These are phyloP conservation scores for Drosophila oshimai DNA, from an alignment of 1,140 invertebrate species.

Conservation along the genomic window DNA sequence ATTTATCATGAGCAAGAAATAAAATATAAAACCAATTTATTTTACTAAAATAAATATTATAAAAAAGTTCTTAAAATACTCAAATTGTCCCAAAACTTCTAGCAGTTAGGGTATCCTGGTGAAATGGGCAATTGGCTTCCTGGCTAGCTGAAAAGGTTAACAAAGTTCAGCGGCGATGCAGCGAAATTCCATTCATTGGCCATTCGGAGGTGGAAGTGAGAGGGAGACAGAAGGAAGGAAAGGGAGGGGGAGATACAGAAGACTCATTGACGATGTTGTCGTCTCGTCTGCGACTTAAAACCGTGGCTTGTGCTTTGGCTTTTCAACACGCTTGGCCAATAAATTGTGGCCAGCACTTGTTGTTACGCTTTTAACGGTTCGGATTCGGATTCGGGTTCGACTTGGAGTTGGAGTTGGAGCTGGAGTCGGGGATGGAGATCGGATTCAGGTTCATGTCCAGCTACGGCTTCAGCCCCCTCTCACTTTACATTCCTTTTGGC, in stretches of 20 bases:
- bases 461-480: slow-evolving; percentile 47
- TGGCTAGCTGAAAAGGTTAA: slow-evolving; percentile 70
- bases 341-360: slow-evolving; percentile 77
- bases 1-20: too few species aligned
- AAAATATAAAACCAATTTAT: too few species aligned
- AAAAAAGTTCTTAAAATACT: not conserved
- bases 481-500: slow-evolving; percentile 75
- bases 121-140: slow-evolving; percentile 67
- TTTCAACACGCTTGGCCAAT: slow-evolving; percentile 79
- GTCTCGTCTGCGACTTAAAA: slow-evolving; percentile 31
- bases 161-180: slow-evolving; percentile 59
- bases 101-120: slow-evolving; percentile 35
- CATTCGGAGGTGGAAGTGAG: slow-evolving; percentile 13
- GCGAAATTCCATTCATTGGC: slow-evolving; percentile 73
- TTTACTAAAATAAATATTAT: not conserved
- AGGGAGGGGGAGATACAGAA: not conserved
- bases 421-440: too few species aligned
- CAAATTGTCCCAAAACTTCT: not conserved
- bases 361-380: slow-evolving; percentile 76
- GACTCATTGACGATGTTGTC: slow-evolving; percentile 66
- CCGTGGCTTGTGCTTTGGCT: slow-evolving; percentile 51
- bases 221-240: not conserved
- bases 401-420: not conserved
- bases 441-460: slow-evolving; percentile 42
- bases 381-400: slow-evolving; percentile 25